Percentiles rank a stretch among this genome's conserved stretches.
Conservation (phyloP, 2,797 vertebrate genomes). For the Cynopterus sphinx region DNA sequence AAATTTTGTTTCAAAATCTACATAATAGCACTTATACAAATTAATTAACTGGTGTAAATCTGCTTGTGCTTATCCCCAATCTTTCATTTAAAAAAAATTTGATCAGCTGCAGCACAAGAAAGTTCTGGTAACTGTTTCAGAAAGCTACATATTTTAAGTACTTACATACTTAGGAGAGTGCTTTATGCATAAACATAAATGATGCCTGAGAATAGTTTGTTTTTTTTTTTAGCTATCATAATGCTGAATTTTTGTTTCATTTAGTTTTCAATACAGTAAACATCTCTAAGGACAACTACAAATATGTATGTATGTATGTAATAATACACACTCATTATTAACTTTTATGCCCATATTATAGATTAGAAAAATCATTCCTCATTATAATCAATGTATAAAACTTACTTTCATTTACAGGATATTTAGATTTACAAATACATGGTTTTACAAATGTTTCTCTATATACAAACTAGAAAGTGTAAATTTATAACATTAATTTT, state of each 20-base stretch:
- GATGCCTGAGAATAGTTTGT: neutral
- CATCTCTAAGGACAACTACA: neutral
- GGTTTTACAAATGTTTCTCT: neutral
- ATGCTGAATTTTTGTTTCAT: neutral
- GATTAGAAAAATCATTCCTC: neutral
- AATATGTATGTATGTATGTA: neutral
- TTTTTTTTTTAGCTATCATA: neutral
- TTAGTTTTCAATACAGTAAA: neutral
- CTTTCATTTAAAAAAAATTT: neutral
- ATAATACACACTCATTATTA: neutral
- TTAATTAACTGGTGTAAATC: neutral
- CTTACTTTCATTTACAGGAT: neutral
- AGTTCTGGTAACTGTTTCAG: neutral
- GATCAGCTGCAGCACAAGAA: neutral
- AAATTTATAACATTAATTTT: neutral
- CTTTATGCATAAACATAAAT: neutral
- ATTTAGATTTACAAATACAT: neutral
- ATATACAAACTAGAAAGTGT: neutral
- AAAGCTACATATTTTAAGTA: neutral
- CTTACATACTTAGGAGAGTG: neutral
- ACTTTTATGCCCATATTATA: neutral
- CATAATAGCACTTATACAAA: neutral
- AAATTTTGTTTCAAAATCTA: neutral
- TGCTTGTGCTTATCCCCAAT: neutral
- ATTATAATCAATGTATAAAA: neutral